These are phyloP conservation scores for Bubo blakistoni DNA, from an alignment of 2,113 vertebrate genomes.

Conservation along the genomic window DNA sequence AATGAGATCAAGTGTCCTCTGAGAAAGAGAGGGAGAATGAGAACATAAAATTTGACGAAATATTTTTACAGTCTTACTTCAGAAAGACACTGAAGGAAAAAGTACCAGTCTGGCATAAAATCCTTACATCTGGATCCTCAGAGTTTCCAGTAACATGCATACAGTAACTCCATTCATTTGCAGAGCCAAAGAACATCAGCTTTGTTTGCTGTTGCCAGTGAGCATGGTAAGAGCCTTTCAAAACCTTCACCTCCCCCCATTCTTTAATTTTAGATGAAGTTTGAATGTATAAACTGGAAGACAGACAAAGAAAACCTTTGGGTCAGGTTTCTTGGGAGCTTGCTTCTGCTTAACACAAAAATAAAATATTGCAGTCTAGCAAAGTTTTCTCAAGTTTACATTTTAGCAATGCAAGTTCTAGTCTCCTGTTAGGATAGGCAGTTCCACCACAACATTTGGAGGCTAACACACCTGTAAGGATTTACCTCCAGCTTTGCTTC, in stretches of 20 bases:
- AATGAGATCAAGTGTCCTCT: neutral
- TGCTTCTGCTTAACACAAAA: neutral
- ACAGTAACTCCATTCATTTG: neutral
- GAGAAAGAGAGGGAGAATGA: neutral
- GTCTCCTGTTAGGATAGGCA: neutral
- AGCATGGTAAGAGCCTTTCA: neutral
- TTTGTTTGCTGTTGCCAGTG: neutral
- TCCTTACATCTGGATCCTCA: neutral
- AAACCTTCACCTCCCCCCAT: neutral
- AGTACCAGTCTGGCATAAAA: neutral
- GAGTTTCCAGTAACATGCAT: neutral
- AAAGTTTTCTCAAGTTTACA: neutral
- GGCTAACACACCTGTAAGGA: neutral
- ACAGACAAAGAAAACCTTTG: neutral
- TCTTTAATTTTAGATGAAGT: slow-evolving; percentile 30
- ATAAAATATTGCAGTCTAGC: neutral
- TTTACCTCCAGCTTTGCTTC: neutral
- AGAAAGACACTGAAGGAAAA: neutral
- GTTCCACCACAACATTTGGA: neutral
- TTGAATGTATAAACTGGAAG: neutral
- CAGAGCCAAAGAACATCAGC: neutral
- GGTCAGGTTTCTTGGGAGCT: neutral
- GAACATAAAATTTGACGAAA: neutral
- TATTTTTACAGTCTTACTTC: neutral
- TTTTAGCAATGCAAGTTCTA: neutral